phyloP scores from a whole-genome alignment of 2,113 vertebrate species.

The Romanogobio albipinnatus region DNA sequence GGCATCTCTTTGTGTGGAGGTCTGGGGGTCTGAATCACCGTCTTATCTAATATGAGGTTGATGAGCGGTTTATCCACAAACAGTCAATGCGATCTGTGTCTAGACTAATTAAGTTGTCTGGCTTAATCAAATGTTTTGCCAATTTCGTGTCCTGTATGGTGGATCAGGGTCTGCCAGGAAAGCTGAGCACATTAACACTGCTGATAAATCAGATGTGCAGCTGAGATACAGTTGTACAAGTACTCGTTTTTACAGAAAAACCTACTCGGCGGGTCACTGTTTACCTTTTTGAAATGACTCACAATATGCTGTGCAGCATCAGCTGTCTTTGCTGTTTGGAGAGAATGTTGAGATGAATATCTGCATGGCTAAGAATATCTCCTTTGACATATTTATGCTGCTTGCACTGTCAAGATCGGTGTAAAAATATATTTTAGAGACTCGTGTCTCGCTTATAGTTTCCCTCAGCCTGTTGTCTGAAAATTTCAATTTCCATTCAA shows the following conservation, averaged over 20 bases:
- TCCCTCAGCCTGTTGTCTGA: not conserved
- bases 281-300: constrained; percentile 3
- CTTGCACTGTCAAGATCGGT: not conserved
- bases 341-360: constrained; percentile 8
- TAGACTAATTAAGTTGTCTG: constrained; percentile 26
- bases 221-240: not conserved
- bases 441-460: not conserved
- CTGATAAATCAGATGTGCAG: constrained; percentile 22
- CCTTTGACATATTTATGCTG: not conserved
- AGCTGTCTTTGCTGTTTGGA: not conserved
- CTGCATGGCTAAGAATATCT: not conserved
- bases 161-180: not conserved
- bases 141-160: constrained; percentile 12
- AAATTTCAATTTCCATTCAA: not conserved
- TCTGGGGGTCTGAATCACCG: not conserved
- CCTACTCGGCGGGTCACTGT: constrained; percentile 1
- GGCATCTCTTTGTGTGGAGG: not conserved
- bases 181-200: constrained; percentile 5
- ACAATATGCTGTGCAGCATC: not conserved
- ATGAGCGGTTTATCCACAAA: constrained; percentile 28
- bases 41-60: constrained; percentile 27
- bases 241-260: not conserved
- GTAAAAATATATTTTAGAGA: constrained; percentile 8
- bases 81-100: constrained; percentile 7
- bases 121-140: constrained; percentile 26